Evolutionary conservation across 1,140 invertebrate genomes (phyloP).

Genomic region (Nilaparvata lugens): DNA sequence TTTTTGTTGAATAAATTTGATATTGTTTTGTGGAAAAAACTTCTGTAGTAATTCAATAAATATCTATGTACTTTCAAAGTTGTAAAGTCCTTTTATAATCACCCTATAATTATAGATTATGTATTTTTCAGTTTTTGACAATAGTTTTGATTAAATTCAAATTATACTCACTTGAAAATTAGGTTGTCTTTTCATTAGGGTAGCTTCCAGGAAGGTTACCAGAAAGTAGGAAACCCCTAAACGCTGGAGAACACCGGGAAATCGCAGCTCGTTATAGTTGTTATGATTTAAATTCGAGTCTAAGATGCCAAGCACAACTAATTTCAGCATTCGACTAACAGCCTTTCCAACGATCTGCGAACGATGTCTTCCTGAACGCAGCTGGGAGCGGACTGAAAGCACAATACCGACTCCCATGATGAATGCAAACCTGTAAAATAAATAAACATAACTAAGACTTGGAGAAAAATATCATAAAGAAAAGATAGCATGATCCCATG

Average conservation of each 20-base stretch:
- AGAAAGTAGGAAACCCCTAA: slow-evolving; percentile 70
- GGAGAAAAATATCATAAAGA: too few species aligned
- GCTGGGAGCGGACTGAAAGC: slow-evolving; percentile 46
- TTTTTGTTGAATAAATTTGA: too few species aligned
- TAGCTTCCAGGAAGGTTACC: slow-evolving; percentile 54
- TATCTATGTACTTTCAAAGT: too few species aligned
- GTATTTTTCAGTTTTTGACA: too few species aligned
- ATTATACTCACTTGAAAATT: slow-evolving; percentile 7
- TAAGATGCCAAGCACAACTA: slow-evolving; percentile 67
- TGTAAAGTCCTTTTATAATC: too few species aligned
- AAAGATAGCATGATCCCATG: too few species aligned
- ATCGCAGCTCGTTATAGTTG: slow-evolving; percentile 51
- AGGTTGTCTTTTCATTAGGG: slow-evolving; percentile 38
- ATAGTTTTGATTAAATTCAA: too few species aligned
- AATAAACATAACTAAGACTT: too few species aligned
- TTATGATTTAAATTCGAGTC: slow-evolving; percentile 47
- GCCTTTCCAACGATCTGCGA: slow-evolving; percentile 35
- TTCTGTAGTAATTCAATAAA: too few species aligned
- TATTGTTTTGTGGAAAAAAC: too few species aligned
- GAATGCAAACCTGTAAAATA: slow-evolving; percentile 67
- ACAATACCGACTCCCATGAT: slow-evolving; percentile 74
- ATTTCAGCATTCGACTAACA: slow-evolving; percentile 51
- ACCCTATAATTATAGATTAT: too few species aligned
- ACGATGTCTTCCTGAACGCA: slow-evolving; percentile 37
- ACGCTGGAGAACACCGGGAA: slow-evolving; percentile 79